Evolutionary conservation across 2,888 invertebrate species (phyloP), one percentile per base, ranked within the genome.

Genomic region (Marasmarcha lunaedactyla): DNA sequence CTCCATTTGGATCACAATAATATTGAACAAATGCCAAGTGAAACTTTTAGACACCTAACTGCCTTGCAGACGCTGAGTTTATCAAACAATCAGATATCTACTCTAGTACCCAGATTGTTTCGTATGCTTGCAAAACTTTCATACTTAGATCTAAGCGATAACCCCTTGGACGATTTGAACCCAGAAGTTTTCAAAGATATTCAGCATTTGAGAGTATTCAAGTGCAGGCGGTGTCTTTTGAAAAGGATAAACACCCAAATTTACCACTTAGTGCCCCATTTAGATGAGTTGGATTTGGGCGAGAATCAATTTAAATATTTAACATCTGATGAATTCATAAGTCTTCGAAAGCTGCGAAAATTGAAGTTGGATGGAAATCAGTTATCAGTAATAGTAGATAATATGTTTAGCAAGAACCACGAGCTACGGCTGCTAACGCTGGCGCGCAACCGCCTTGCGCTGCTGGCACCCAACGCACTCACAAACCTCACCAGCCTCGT

Each of bases 121-220:
- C 86, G 90, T 55, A 90, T 89, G 85, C 77, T 94, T 41, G 88
- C 87, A 37, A 90, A 90, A 61, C 84, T 94, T 47, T 86, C 86
- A 53, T 84, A 86, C 61, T 79, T 94, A 48, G 90, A 92, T 70
- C 73, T 94, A 49, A 91, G 91, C 66, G 86, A 88, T 49, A 94
- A 94, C 73, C 88, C 89, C 36, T 69, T 93, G 37, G 74, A 85
- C 38, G 90, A 92, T 58, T 83, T 94, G 43, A 88, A 89, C 57
- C 91, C 92, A 7, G 93, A 93, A 71, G 90, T 90, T 36, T 91
- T 92, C 69, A 90, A 90, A 61, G 92, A 92, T 71, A 86, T 87
- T 43, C 88, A 91, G 85, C 88, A 89, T 54, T 74, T 94, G 44
- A 86, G 86, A 59, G 76, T 87, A 44, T 86, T 94, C 49, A 88